These are phyloP conservation scores for Shinisaurus crocodilurus DNA, from an alignment of 2,113 vertebrate species.

Conservation along the genomic window DNA sequence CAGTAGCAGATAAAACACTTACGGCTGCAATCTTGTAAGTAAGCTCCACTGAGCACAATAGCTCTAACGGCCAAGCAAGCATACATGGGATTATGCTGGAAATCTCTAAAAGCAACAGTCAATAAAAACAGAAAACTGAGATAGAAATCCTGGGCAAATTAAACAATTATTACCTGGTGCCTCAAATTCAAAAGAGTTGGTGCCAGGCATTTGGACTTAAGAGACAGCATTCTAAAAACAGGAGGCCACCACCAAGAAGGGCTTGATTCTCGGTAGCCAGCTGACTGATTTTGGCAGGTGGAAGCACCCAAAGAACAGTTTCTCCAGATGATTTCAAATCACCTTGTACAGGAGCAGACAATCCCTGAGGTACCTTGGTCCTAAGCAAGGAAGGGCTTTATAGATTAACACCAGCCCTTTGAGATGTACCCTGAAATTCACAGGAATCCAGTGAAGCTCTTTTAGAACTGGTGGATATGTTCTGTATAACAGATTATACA, in stretches of 20 bases:
- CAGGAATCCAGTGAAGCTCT: neutral
- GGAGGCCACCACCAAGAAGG: neutral
- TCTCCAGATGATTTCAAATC: neutral
- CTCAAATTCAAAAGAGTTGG: neutral
- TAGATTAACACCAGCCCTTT: neutral
- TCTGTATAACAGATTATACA: too few relatives aligned
- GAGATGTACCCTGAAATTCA: neutral
- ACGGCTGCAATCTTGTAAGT: neutral
- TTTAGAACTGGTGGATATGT: neutral
- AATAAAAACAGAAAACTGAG: neutral
- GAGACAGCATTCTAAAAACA: neutral
- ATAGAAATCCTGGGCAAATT: neutral
- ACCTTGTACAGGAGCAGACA: neutral
- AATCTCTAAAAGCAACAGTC: neutral
- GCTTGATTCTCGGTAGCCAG: neutral
- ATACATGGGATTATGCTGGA: neutral
- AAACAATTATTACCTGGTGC: neutral
- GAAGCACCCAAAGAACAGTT: neutral
- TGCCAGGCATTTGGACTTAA: neutral
- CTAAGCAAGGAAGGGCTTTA: neutral
- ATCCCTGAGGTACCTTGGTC: too few relatives aligned
- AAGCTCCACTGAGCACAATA: too few relatives aligned
- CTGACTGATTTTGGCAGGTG: neutral
- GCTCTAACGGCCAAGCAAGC: neutral
- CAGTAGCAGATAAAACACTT: neutral